Base-by-base conservation (phyloP, 2,888 invertebrate species). In the Anoplius nigerrimus region DNA sequence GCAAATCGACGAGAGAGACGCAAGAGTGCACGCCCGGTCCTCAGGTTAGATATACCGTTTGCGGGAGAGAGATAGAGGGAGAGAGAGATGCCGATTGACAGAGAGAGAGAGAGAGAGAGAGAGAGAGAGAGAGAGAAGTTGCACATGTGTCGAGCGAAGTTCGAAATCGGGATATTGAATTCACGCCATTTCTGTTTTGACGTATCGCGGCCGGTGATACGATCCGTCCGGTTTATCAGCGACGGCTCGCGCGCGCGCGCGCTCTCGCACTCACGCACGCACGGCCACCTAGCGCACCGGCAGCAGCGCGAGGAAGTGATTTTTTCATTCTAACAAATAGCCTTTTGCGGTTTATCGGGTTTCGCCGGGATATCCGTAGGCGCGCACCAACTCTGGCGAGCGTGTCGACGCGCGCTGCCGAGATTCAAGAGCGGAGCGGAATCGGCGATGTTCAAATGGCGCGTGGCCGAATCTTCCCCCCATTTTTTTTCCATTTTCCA, bases 121-220 rank as follows among this genome's bases (percentile, higher is more conserved):
- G 45, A 21, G 67, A 66, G 69, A 55, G 6, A 11, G 56, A 58
- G 58, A 52, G 48, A 45, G 52, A 69, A 62, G 69, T 53, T 60
- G 69, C 69, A 76, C 65, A 69, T 74, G 77, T 69, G 77, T 75
- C 77, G 79, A 6, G 66, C 67, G 65, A 65, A 78, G 72, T 74
- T 75, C 73, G 79, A 74, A 79, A 78, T 78, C 84, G 86, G 86
- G 85, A 87, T 88, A 88, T 88, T 87, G 88, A 87, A 88, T 88
- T 88, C 86, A 86, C 86, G 86, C 87, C 86, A 81, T 86, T 88
- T 85, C 86, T 82, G 84, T 86, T 87, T 87, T 86, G 86, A 86
- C 85, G 82, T 82, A 84, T 82, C 80, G 80, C 74, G 71, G 76
- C 74, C 79, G 72, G 78, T 69, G 84, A 85, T 86, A 81, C 79